Evolutionary conservation across 2,888 invertebrate genomes (phyloP).

Genomic region (Cerceris ruficornis): DNA sequence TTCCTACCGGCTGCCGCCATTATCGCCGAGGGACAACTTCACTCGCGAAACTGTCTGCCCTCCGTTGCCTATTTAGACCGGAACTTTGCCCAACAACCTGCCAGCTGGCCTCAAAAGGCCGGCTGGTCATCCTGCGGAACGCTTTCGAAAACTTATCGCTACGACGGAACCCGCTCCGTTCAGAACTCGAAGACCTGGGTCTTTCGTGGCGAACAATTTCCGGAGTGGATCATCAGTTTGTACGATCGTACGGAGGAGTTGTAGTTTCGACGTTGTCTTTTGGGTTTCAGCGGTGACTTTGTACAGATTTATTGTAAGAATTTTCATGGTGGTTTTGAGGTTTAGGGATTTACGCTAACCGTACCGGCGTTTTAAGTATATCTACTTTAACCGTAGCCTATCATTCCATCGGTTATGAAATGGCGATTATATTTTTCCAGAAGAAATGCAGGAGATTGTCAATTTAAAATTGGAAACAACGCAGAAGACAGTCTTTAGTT

Average conservation of each 20-base stretch:
- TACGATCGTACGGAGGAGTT: background rate
- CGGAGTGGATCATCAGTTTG: background rate
- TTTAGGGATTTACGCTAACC: too few relatives aligned
- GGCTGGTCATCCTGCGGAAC: constrained; percentile 55
- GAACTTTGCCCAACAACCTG: constrained; percentile 67
- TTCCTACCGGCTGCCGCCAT: constrained; percentile 42
- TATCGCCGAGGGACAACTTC: constrained; percentile 64
- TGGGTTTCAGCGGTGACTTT: too few relatives aligned
- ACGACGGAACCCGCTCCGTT: constrained; percentile 44
- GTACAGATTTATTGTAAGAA: too few relatives aligned
- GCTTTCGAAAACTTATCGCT: constrained; percentile 61
- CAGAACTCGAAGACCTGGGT: constrained; percentile 36
- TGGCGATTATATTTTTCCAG: too few relatives aligned
- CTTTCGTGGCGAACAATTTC: constrained; percentile 9
- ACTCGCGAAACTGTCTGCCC: constrained; percentile 66
- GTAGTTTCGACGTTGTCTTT: too few relatives aligned
- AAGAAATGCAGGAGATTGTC: too few relatives aligned
- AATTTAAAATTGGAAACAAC: too few relatives aligned
- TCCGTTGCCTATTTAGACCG: constrained; percentile 70
- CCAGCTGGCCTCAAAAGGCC: constrained; percentile 72
- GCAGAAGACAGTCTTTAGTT: too few relatives aligned
- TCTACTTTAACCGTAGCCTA: too few relatives aligned
- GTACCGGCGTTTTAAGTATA: too few relatives aligned
- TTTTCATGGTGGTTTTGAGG: too few relatives aligned
- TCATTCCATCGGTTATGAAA: too few relatives aligned